Conservation (phyloP, 1,140 invertebrate species). For the Megathymus violae region DNA sequence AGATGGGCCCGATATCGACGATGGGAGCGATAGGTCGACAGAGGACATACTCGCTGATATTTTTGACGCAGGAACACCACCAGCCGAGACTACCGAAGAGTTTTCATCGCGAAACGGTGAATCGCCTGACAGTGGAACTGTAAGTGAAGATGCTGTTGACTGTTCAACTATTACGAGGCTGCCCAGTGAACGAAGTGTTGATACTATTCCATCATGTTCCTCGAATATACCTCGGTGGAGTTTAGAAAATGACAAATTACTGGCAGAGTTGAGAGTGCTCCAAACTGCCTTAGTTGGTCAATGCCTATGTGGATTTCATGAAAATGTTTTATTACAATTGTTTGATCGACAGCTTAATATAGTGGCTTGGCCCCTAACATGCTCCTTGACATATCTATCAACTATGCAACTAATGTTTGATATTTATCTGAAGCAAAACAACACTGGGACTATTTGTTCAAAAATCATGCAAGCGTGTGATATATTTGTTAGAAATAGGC, state of each 20-base stretch:
- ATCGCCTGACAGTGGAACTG: slow-evolving; percentile 77
- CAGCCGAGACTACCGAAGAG: slow-evolving; percentile 62
- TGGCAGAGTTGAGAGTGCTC: slow-evolving; percentile 73
- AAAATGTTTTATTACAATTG: slow-evolving; percentile 87
- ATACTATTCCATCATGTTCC: slow-evolving; percentile 68
- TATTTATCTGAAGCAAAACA: slow-evolving; percentile 92
- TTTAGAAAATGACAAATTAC: slow-evolving; percentile 66
- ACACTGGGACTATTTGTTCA: slow-evolving; percentile 90
- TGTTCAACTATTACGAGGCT: slow-evolving; percentile 69
- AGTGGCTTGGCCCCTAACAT: slow-evolving; percentile 88
- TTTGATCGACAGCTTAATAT: slow-evolving; percentile 88
- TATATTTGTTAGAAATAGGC: slow-evolving; percentile 90
- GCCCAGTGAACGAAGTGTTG: slow-evolving; percentile 56
- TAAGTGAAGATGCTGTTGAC: slow-evolving; percentile 81
- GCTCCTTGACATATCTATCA: slow-evolving; percentile 90
- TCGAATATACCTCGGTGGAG: slow-evolving; percentile 62
- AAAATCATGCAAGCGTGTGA: slow-evolving; percentile 91
- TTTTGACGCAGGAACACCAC: slow-evolving; percentile 67
- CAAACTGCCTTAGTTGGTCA: slow-evolving; percentile 88
- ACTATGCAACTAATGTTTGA: slow-evolving; percentile 93
- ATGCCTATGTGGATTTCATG: slow-evolving; percentile 91
- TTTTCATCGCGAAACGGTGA: slow-evolving; percentile 70
- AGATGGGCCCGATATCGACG: slow-evolving; percentile 83
- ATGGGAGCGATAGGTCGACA: slow-evolving; percentile 82
- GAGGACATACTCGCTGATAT: slow-evolving; percentile 72